Evolutionary conservation across 2,113 vertebrate species (phyloP).

Genomic region (Saguinus midas): DNA sequence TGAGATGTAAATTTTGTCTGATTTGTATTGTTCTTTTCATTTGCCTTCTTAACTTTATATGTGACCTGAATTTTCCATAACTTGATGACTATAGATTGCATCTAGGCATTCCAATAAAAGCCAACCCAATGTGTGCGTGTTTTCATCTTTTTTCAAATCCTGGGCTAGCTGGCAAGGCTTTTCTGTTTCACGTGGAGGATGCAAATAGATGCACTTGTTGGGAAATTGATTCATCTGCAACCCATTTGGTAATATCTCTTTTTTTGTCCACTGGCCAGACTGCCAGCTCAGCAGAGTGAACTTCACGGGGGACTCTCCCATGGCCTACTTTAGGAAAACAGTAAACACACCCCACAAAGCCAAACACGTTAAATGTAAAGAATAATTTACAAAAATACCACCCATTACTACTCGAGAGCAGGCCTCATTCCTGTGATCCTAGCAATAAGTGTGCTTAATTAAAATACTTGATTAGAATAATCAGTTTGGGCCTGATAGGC

Average conservation of each 20-base stretch:
- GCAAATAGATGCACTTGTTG: slow-evolving; percentile 43
- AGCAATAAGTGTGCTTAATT: slow-evolving; percentile 70
- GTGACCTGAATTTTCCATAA: slow-evolving; percentile 90
- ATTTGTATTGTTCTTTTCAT: slow-evolving; percentile 90
- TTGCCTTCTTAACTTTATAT: slow-evolving; percentile 90
- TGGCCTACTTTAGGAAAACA: slow-evolving; percentile 78
- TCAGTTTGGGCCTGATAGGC: slow-evolving; percentile 70
- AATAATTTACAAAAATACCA: slow-evolving; percentile 19
- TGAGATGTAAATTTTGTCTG: slow-evolving; percentile 90
- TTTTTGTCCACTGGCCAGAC: slow-evolving; percentile 57
- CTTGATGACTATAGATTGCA: slow-evolving; percentile 89
- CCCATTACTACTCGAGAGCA: slow-evolving; percentile 49
- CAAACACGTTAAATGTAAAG: slow-evolving; percentile 59
- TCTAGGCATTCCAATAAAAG: slow-evolving; percentile 90
- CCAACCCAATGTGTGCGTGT: slow-evolving; percentile 85
- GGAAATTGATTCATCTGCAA: slow-evolving; percentile 52
- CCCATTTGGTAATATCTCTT: slow-evolving; percentile 55
- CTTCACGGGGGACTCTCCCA: slow-evolving; percentile 66
- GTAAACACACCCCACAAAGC: slow-evolving; percentile 70
- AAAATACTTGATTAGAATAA: slow-evolving; percentile 83
- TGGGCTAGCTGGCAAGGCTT: slow-evolving; percentile 61
- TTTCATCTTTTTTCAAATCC: slow-evolving; percentile 76
- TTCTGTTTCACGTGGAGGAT: not conserved
- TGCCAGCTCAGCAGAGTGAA: slow-evolving; percentile 72
- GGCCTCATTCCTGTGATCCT: slow-evolving; percentile 59